Base-by-base conservation (phyloP, 1,140 invertebrate species). In the Meloidogyne floridensis region DNA sequence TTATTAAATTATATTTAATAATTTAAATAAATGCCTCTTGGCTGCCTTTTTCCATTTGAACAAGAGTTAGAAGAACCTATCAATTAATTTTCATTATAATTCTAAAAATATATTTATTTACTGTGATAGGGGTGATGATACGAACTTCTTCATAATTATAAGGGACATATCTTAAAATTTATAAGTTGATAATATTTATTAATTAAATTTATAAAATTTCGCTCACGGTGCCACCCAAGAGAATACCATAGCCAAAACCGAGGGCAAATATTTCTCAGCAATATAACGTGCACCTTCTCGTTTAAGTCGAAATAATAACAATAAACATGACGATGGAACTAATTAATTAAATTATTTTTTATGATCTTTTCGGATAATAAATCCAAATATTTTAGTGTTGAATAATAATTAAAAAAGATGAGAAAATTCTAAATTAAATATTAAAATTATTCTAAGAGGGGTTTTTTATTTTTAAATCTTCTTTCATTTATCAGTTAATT, bases 21-120 rank as follows among this genome's bases (percentile, higher is more conserved):
- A 10, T 72, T 72, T 42, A 47, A 10, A n/a, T n/a, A 42, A n/a
- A 13, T 51, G 71, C 77, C 15, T 79, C 77, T 72, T 79, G 77
- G 20, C 89, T 88, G 2, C 88, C 88, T 56, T 90, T 90, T 81
- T 89, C 88, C 86, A 89, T 88, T 81, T 89, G 88, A 74, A 89
- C 88, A 10, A 90, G 76, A 3, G 88, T 89, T 0, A 90, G 81
- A 15, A 90, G 84, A 0, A 89, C 85, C 81, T 87, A 74, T 78
- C 7, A 65, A 65, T n/a, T n/a, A 72, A 51, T 79, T 51, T 11
- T 32, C 2, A 32, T 32, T 3, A 10, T 53, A 75, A 81, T 75
- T 59, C 8, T 56, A 4, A 43, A 81, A 86, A 81, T 77, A 53
- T 18, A n/a, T 7, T 32, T n/a, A n/a, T 47, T 54, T 54, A 87